Evolutionary conservation across 2,797 vertebrate species (phyloP).

Genomic region (Channa striata): DNA sequence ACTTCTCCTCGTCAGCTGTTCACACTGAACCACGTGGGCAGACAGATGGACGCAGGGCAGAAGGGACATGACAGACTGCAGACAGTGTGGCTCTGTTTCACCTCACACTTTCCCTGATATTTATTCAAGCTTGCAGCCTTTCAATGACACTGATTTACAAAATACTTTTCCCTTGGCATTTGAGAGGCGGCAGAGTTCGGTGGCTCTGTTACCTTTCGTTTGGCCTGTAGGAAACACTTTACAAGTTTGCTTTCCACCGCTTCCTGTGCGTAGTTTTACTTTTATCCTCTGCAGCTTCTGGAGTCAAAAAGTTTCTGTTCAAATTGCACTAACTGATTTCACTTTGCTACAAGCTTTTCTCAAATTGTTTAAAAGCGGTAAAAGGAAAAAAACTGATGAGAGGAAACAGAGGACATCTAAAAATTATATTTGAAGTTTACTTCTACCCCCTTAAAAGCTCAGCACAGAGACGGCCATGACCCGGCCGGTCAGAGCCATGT

Average conservation of each 20-base stretch:
- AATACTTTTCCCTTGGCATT: too few relatives aligned
- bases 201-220: background rate
- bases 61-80: background rate
- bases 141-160: background rate
- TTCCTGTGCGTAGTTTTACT: background rate
- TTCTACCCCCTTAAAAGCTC: background rate
- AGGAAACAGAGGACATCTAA: background rate
- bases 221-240: background rate
- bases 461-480: too few relatives aligned
- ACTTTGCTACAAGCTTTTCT: background rate
- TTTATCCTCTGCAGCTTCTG: background rate
- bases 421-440: background rate
- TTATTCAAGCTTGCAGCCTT: background rate
- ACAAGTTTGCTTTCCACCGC: background rate
- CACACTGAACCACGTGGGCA: conserved; percentile 17
- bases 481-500: too few relatives aligned
- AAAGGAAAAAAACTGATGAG: too few relatives aligned
- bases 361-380: background rate
- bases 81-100: background rate
- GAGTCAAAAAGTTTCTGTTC: background rate
- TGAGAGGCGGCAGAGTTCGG: too few relatives aligned
- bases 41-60: conserved; percentile 29
- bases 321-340: background rate
- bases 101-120: background rate
- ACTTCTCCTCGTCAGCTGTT: conserved; percentile 33